These are phyloP conservation scores for Acrocera orbiculus DNA, from an alignment of 2,888 invertebrate genomes.

Conservation along the genomic window DNA sequence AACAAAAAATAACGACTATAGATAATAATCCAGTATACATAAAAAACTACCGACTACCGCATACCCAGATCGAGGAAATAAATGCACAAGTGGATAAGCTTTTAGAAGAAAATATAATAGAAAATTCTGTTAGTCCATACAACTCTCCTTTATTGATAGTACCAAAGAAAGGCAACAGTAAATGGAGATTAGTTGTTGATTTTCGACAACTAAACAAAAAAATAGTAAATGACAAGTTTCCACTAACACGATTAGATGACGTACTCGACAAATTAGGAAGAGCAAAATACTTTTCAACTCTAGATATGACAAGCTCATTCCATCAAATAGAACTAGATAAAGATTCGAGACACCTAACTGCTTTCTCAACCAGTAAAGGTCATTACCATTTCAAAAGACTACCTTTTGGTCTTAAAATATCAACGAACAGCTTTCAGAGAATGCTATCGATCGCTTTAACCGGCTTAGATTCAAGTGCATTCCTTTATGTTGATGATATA, in stretches of 20 bases:
- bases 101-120: constrained; percentile 3
- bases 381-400: too few species aligned
- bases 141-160: constrained; percentile 8
- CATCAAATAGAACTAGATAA: constrained; percentile 8
- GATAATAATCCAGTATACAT: background rate
- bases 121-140: constrained; percentile 2
- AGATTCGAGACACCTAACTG: constrained; percentile 10
- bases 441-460: constrained; percentile 12
- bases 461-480: constrained; percentile 9
- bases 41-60: constrained; percentile 2
- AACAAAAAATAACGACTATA: background rate
- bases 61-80: background rate
- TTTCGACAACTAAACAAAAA: constrained; percentile 3
- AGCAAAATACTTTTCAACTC: constrained; percentile 7
- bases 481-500: constrained; percentile 14
- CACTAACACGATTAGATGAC: constrained; percentile 2
- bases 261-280: constrained; percentile 1
- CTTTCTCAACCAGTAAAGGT: constrained; percentile 10
- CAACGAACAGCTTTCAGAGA: constrained; percentile 12
- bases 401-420: constrained; percentile 12
- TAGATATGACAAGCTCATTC: constrained; percentile 1
- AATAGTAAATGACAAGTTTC: constrained; percentile 3
- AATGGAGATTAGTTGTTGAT: constrained; percentile 4
- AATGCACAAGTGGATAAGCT: background rate
- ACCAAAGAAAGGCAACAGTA: constrained; percentile 4